These are phyloP conservation scores for Lycocerus yunnanus DNA, from an alignment of 2,888 invertebrate genomes.

Conservation along the genomic window DNA sequence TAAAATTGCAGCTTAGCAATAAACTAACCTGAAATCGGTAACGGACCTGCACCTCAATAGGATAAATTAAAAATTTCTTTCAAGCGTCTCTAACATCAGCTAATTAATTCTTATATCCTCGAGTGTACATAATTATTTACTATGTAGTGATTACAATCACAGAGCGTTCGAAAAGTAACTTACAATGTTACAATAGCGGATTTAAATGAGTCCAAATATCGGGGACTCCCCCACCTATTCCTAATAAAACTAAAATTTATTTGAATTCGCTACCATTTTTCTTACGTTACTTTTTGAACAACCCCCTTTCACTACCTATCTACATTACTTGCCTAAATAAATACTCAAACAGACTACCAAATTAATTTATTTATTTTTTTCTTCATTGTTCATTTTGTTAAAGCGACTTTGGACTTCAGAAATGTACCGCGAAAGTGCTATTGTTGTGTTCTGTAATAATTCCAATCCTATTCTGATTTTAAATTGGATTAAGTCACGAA, in stretches of 20 bases:
- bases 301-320: background rate
- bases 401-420: slow-evolving; percentile 60
- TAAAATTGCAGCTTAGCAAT: no score
- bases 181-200: background rate
- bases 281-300: background rate
- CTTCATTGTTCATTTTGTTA: slow-evolving; percentile 25
- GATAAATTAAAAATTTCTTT: background rate
- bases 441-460: slow-evolving; percentile 69
- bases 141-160: background rate
- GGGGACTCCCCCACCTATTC: background rate
- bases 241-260: background rate
- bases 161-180: background rate
- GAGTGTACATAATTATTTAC: slow-evolving; percentile 13
- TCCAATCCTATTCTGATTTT: slow-evolving; percentile 71
- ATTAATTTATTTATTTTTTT: background rate
- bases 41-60: no score
- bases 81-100: background rate
- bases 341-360: background rate
- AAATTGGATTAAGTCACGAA: slow-evolving; percentile 69
- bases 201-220: background rate
- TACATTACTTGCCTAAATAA: background rate
- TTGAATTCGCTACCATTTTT: background rate
- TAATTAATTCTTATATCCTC: slow-evolving; percentile 5
- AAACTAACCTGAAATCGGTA: no score
- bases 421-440: slow-evolving; percentile 68